A percentile compares a stretch with the other conserved stretches of the same genome.
These are phyloP conservation scores for Lampropteryx suffumata DNA, from an alignment of 2,888 invertebrate species.

Conservation along the genomic window DNA sequence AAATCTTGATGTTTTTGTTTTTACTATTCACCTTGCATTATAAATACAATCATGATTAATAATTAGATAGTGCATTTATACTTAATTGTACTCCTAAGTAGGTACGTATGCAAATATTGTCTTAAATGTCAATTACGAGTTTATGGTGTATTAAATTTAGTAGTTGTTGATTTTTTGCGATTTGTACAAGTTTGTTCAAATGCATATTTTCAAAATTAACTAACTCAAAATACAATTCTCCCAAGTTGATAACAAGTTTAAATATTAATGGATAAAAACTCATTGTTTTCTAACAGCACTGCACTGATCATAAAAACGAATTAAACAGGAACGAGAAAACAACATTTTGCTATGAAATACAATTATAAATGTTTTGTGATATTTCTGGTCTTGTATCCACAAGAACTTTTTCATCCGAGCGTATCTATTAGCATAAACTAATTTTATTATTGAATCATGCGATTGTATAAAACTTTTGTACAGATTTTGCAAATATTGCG, in stretches of 20 bases:
- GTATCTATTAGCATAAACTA: not conserved
- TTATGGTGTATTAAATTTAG: slow-evolving; percentile 21
- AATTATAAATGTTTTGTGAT: no score
- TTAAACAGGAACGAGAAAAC: not conserved
- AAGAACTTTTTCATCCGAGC: no score
- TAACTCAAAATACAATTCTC: no score
- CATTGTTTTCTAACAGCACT: not conserved
- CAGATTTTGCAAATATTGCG: not conserved
- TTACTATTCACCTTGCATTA: not conserved
- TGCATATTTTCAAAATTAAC: not conserved
- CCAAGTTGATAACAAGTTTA: no score
- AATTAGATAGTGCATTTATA: slow-evolving; percentile 5
- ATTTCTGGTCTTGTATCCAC: no score
- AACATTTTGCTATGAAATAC: not conserved
- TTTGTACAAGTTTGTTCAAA: slow-evolving; percentile 5
- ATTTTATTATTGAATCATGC: slow-evolving; percentile 3
- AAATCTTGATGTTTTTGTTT: not conserved
- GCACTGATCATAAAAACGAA: slow-evolving; percentile 1
- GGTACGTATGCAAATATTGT: slow-evolving; percentile 19
- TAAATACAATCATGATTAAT: slow-evolving; percentile 8
- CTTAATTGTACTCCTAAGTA: slow-evolving; percentile 1
- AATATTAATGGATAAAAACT: no score
- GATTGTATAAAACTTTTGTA: not conserved
- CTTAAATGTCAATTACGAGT: slow-evolving; percentile 35
- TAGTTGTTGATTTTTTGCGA: slow-evolving; percentile 12